Evolutionary conservation across 2,888 invertebrate genomes (phyloP), one percentile per base, ranked within the genome.

Genomic region (Diogma glabrata): DNA sequence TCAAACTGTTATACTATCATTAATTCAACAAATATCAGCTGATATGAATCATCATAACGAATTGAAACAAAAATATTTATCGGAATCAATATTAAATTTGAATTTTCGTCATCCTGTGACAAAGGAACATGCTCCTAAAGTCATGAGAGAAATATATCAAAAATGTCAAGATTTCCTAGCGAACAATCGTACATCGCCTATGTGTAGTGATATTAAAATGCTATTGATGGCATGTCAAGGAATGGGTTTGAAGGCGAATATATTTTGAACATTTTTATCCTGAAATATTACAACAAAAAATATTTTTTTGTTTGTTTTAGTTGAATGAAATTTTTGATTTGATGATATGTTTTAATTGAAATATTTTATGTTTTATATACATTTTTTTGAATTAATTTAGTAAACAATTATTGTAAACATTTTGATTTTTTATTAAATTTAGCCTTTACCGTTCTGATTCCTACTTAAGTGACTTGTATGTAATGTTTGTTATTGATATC

Each of bases 11-110:
- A 75, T 96, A 57, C 75, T 97, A 49, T 92, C 95, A 3, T 78
- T 97, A 23, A 87, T 97, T 60, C 94, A 96, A 65, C 96, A 96
- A 69, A 79, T 95, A 17, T 87, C 92, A 16, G 87, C 90, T 0
- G 94, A 95, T 64, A 79, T 96, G 72, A 76, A 78, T 55, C 81
- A 84, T 56, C 84, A 91, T 60, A 89, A 90, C 10, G 87, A 87
- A 61, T 72, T 85, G 16, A 91, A 90, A 70, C 77, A 84, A 60
- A 84, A 78, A 88, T 93, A 87, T 73, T 73, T 94, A 52, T 84
- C 88, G 61, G 91, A 91, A 64, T 90, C 92, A 0, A 76, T 94
- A 52, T 76, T 90, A 70, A 86, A 84, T 64, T 72, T 94, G 53
- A 87, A 91, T 68, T 76, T 80, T 4, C 72, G 72, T 10, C 83